Base-by-base conservation (phyloP, 2,113 vertebrate species). In the Mugil cephalus region DNA sequence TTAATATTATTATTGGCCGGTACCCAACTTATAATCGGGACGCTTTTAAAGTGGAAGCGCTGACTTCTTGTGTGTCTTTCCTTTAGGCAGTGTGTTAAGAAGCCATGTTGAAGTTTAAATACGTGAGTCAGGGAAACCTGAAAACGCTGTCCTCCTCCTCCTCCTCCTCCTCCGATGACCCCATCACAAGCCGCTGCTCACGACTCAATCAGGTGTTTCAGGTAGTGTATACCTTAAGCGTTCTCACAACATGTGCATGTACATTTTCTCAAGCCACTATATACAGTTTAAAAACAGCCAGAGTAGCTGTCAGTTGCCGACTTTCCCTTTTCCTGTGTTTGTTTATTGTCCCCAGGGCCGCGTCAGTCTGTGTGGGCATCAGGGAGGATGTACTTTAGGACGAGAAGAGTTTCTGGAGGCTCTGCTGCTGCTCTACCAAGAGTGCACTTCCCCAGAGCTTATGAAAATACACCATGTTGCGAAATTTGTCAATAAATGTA, bases 101-200 rank as follows among this genome's bases (percentile, higher is more conserved):
- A 34, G 46, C 51, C 46, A 99, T 99, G 98, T 47, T 99, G 92
- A 99, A 99, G 87, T 99, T 99, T 68, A 99, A 98, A 70, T 97
- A 96, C 70, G 93, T 94, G 17, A 88, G 81, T 15, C 93, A 95
- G 4, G 93, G 88, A 48, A 68, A 62, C 38, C 35, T 81, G 0
- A 71, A 15, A 10, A 94, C 94, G 1, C 11, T 82, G 8, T 74
- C 90, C 3, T 63, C 86, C 18, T 64, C 88, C 0, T n/a, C n/a
- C n/a, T n/a, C n/a, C n/a, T n/a, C n/a, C n/a, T n/a, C 86, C 18
- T 64, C 88, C 0, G 10, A 68, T 2, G 97, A 98, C 18, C 76
- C 97, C 34, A 94, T 99, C 86, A 90, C 95, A 34, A 96, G 88
- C 87, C 94, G 98, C 34, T 89, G 93, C 88, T 94, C 95, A 48